Percentiles rank a stretch among this genome's conserved stretches.
These are phyloP conservation scores for Ceyx cyanopectus DNA, from an alignment of 2,113 vertebrate genomes.

Conservation along the genomic window DNA sequence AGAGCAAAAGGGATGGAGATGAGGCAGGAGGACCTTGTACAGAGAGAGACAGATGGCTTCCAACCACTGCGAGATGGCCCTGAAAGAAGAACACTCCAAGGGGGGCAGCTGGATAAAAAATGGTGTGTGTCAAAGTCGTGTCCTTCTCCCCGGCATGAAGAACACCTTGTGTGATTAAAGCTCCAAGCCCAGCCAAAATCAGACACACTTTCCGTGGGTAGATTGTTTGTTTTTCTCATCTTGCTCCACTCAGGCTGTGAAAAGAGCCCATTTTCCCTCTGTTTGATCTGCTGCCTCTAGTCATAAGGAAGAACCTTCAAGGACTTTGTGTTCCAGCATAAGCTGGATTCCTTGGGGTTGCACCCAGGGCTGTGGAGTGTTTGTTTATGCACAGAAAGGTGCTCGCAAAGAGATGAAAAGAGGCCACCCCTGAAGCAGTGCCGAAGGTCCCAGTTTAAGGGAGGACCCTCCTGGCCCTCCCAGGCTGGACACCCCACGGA, in stretches of 20 bases:
- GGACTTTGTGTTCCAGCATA: background rate
- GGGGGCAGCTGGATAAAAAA: background rate
- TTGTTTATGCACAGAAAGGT: background rate
- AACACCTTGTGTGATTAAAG: background rate
- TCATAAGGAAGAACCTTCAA: background rate
- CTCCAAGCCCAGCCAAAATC: background rate
- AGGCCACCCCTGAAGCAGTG: background rate
- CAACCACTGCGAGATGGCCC: background rate
- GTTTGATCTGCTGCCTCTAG: background rate
- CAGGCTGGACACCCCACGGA: background rate
- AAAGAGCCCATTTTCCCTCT: background rate
- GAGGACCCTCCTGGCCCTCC: background rate
- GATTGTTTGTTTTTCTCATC: conserved; percentile 49
- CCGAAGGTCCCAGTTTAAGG: rapidly evolving
- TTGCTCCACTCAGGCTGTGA: background rate
- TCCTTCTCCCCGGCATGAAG: background rate
- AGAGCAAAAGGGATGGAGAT: background rate
- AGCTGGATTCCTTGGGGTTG: background rate
- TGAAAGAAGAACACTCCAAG: background rate
- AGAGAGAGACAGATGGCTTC: background rate
- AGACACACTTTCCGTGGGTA: background rate
- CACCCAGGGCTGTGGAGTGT: background rate
- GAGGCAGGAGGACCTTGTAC: background rate
- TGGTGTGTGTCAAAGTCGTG: rapidly evolving
- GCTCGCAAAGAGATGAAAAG: background rate